A percentile compares a stretch with the other conserved stretches of the same genome.
These are phyloP conservation scores for Allygus modestus DNA, from an alignment of 2,888 invertebrate species.

Conservation along the genomic window DNA sequence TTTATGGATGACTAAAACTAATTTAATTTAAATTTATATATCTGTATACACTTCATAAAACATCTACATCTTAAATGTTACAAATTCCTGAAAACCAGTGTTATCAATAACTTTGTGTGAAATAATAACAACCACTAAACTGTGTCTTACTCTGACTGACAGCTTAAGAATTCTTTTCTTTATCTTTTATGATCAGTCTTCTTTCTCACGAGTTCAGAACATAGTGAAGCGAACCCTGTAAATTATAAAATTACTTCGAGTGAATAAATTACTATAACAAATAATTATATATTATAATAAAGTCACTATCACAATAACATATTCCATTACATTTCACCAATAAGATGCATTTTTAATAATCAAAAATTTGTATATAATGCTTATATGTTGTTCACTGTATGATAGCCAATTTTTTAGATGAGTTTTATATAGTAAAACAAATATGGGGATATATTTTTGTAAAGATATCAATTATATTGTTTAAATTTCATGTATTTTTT, in stretches of 20 bases:
- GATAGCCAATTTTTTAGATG: too few species aligned
- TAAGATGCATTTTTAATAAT: too few species aligned
- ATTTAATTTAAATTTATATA: neutral
- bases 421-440: too few species aligned
- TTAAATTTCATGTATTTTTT: too few species aligned
- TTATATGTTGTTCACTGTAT: too few species aligned
- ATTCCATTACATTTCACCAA: too few species aligned
- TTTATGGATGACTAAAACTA: neutral
- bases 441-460: too few species aligned
- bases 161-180: neutral
- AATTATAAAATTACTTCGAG: neutral
- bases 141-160: neutral
- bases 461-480: too few species aligned
- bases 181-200: neutral
- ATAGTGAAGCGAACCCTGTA: conserved; percentile 30
- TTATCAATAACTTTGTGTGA: neutral
- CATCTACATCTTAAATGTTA: neutral
- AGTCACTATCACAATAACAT: too few species aligned
- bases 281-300: too few species aligned
- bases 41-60: neutral
- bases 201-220: conserved; percentile 25
- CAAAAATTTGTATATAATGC: too few species aligned
- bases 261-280: too few species aligned
- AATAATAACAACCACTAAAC: conserved; percentile 22
- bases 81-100: neutral